Base-by-base conservation (phyloP, 2,113 vertebrate species). In the Dromas ardeola region DNA sequence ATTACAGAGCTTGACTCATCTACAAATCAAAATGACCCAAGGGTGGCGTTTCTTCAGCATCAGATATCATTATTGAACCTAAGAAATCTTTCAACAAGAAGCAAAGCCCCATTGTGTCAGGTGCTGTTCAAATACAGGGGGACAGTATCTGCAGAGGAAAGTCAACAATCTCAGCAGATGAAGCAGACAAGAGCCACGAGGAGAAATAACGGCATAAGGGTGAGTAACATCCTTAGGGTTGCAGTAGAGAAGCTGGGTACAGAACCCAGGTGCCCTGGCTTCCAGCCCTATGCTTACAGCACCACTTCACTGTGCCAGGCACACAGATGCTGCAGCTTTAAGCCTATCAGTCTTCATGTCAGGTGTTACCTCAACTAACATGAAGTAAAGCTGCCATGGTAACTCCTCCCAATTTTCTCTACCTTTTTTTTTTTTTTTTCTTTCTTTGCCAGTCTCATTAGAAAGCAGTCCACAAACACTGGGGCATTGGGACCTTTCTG, bases 271-370 rank as follows among this genome's bases (percentile, higher is more conserved):
- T 84, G 69, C 55, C 72, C 69, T 91, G 91, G 72, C 63, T 78
- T 30, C 52, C 53, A 88, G 79, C 45, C 72, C 42, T 38, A 0
- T 34, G 15, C 62, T 93, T 80, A 65, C 53, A 92, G 88, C 77
- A 80, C 38, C 76, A 86, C 50, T 34, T 34, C 88, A 25, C 50
- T 32, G 52, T 2, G 11, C 76, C 79, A 92, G 63, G 42, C 80
- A 86, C 42, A 88, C 65, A 95, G 90, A 83, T 67, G 88, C 92
- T 95, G 72, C 47, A 63, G 32, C 47, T 88, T 66, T 66, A 77
- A 86, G 69, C n/a, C 65, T 47, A 36, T 88, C 80, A 52, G 76
- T 81, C 94, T 89, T 91, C 27, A 29, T 52, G 72, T 81, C 92
- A 93, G n/a, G 52, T 69, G 47, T 86, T 92, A 74, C 72, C 72